phyloP scores from a whole-genome alignment of 1,140 invertebrate genomes.

The Armadillidium nasatum region DNA sequence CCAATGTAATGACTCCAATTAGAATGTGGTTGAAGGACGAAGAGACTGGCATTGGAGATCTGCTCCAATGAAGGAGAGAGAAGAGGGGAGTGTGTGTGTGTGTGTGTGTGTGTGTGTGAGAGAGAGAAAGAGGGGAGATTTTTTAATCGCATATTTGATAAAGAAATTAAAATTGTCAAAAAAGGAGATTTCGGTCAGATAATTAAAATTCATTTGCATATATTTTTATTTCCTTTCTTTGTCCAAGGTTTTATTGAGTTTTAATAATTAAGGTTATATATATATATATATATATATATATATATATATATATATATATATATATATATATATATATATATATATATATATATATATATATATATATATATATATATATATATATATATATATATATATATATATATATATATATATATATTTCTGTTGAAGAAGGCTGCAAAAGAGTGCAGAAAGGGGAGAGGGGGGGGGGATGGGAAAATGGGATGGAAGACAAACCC shows the following conservation, averaged over 20 bases:
- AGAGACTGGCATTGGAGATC: neutral
- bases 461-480: too few species aligned
- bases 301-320: neutral
- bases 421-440: too few species aligned
- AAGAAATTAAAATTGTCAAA: neutral
- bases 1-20: slow-evolving; percentile 7
- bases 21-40: slow-evolving; percentile 6
- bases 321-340: slow-evolving; percentile 15
- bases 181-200: too few species aligned
- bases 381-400: too few species aligned
- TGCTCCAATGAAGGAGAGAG: neutral
- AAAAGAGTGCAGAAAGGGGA: too few species aligned
- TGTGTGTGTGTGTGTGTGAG: neutral
- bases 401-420: too few species aligned
- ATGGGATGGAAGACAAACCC: too few species aligned
- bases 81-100: neutral
- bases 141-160: neutral
- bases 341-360: slow-evolving; percentile 3
- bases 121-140: neutral
- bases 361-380: neutral
- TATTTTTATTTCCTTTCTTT: too few species aligned
- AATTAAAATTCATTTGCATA: too few species aligned
- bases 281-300: neutral
- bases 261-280: too few species aligned
- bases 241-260: too few species aligned